These are phyloP conservation scores for Apotomis turbidana DNA, from an alignment of 2,888 invertebrate species.

Conservation along the genomic window DNA sequence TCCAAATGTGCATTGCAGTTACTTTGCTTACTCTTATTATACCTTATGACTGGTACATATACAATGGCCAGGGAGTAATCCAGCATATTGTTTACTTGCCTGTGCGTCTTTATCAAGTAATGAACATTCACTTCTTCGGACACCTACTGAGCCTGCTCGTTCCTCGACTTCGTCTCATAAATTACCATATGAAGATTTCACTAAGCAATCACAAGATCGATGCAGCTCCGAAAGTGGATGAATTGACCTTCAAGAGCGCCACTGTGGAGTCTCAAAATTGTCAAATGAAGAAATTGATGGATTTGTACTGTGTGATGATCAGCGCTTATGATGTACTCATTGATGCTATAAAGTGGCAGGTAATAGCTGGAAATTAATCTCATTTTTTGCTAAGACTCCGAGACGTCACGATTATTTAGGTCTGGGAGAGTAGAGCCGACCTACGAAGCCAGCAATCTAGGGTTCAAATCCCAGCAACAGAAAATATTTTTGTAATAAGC, in stretches of 20 bases:
- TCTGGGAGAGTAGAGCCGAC: no score
- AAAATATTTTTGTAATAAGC: no score
- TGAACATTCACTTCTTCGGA: constrained; percentile 61
- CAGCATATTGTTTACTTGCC: constrained; percentile 41
- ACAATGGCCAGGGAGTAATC: not conserved
- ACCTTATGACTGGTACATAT: constrained; percentile 39
- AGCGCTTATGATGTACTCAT: constrained; percentile 60
- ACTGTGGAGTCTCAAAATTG: constrained; percentile 46
- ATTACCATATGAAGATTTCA: constrained; percentile 59
- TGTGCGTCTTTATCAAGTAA: constrained; percentile 48
- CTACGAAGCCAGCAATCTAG: no score
- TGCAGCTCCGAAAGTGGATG: constrained; percentile 48
- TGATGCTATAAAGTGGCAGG: constrained; percentile 71
- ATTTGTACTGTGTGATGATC: constrained; percentile 61
- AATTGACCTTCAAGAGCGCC: constrained; percentile 49
- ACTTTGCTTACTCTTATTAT: constrained; percentile 40
- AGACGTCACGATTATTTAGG: no score
- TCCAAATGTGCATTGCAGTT: constrained; percentile 48
- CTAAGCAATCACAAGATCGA: constrained; percentile 49
- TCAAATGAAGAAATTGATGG: constrained; percentile 62
- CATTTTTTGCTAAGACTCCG: no score
- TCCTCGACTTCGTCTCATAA: constrained; percentile 61
- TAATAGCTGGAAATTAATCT: constrained; percentile 36
- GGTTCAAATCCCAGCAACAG: no score
- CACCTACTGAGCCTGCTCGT: constrained; percentile 61